Conservation (phyloP, 1,140 invertebrate species). For the Calycopis cecrops region DNA sequence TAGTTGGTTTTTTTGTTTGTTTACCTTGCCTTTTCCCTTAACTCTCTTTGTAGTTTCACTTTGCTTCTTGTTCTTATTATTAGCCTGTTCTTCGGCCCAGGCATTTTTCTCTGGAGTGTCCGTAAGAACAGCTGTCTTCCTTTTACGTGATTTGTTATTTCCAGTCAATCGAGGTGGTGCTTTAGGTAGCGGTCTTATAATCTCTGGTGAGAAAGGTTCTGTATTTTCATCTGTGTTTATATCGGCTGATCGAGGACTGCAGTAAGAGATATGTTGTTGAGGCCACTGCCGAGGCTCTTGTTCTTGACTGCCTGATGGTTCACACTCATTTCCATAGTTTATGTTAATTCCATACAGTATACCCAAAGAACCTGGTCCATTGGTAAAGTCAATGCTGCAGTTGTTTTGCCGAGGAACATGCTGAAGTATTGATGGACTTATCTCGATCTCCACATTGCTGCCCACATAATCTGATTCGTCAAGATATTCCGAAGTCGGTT, state of each 20-base stretch:
- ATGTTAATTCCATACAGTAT: no score
- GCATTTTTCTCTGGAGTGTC: constrained; percentile 20
- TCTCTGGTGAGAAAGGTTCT: constrained; percentile 16
- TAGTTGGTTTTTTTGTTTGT: constrained; percentile 16
- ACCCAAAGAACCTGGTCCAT: no score
- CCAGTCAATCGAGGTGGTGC: constrained; percentile 20
- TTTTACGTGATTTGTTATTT: constrained; percentile 13
- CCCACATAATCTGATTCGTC: constrained; percentile 9
- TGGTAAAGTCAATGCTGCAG: constrained; percentile 13
- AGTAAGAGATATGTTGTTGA: no score
- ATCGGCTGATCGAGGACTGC: no score
- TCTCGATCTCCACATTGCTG: constrained; percentile 12
- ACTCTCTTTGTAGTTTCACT: constrained; percentile 13
- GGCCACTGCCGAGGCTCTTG: no score
- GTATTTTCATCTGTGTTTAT: background rate
- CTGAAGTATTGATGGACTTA: constrained; percentile 18
- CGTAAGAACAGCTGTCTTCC: constrained; percentile 18
- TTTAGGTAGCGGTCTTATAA: constrained; percentile 19
- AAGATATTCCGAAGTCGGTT: constrained; percentile 6
- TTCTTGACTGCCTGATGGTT: no score
- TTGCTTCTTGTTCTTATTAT: constrained; percentile 18
- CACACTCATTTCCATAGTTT: no score
- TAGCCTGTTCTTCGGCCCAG: constrained; percentile 17
- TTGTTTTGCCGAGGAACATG: constrained; percentile 5
- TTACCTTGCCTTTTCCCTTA: constrained; percentile 18